phyloP scores from a whole-genome alignment of 2,888 invertebrate species.

The Abscondita cerata region DNA sequence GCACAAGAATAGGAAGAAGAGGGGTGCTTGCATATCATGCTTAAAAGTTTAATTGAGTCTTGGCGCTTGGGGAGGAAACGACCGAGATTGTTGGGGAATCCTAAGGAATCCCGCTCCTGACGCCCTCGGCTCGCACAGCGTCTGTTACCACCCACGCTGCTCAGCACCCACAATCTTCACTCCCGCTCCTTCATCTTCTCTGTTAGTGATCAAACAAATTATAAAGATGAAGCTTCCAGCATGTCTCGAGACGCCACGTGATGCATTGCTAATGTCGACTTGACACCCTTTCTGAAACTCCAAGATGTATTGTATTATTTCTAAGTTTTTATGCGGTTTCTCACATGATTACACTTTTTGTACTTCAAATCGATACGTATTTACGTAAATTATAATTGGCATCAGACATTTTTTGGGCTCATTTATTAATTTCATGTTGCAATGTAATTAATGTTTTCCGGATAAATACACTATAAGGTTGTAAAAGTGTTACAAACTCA shows the following conservation, averaged over 20 bases:
- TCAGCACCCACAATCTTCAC: slow-evolving; percentile 44
- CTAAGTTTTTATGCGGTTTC: slow-evolving; percentile 16
- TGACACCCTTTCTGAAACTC: slow-evolving; percentile 32
- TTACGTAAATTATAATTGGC: not conserved
- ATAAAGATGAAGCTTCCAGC: slow-evolving; percentile 56
- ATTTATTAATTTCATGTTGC: too few species aligned
- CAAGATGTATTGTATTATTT: slow-evolving; percentile 31
- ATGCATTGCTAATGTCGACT: slow-evolving; percentile 41
- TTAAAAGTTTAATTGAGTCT: slow-evolving; percentile 78
- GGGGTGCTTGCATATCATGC: slow-evolving; percentile 66
- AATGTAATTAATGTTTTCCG: too few species aligned
- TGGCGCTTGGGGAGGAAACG: slow-evolving; percentile 62
- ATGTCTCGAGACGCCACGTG: slow-evolving; percentile 38
- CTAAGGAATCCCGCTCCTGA: slow-evolving; percentile 55
- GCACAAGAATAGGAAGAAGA: slow-evolving; percentile 42
- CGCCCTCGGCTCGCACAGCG: slow-evolving; percentile 54
- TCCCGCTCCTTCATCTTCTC: slow-evolving; percentile 45
- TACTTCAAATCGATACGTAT: not conserved
- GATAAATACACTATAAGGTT: too few species aligned
- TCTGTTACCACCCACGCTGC: slow-evolving; percentile 51
- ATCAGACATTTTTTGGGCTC: too few species aligned
- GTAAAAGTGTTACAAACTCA: too few species aligned
- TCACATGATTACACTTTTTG: not conserved
- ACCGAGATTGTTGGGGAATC: slow-evolving; percentile 60
- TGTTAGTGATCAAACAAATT: slow-evolving; percentile 58